Percentiles rank a stretch among this genome's conserved stretches.
Conservation (phyloP, 2,797 vertebrate species). For the Percopsis omiscomaycus region DNA sequence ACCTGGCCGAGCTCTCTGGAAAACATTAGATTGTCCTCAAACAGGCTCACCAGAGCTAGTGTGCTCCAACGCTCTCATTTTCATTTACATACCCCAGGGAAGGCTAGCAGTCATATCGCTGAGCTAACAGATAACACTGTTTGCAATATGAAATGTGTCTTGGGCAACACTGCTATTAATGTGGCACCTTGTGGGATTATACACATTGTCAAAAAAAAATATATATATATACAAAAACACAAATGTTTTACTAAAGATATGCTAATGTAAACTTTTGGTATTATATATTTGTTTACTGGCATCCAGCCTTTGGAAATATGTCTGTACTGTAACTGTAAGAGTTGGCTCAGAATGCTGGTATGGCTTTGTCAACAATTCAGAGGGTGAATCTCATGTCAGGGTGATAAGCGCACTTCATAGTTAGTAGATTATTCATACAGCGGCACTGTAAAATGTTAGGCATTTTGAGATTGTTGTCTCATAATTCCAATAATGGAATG, state of each 20-base stretch:
- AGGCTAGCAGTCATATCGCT: not conserved
- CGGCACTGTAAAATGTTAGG: constrained; percentile 1
- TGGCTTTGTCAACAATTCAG: constrained; percentile 61
- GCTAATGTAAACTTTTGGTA: constrained; percentile 26
- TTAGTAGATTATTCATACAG: constrained; percentile 11
- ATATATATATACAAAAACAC: not conserved
- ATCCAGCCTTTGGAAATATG: constrained; percentile 65
- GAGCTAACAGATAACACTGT: constrained; percentile 18
- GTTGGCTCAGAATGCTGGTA: constrained; percentile 30
- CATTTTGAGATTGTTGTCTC: constrained; percentile 18
- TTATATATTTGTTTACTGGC: constrained; percentile 37
- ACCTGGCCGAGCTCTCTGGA: constrained; percentile 50
- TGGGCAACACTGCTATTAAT: not conserved
- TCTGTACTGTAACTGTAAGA: constrained; percentile 35
- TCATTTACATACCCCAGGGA: not conserved
- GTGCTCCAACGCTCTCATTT: not conserved
- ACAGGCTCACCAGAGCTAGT: not conserved
- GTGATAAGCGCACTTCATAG: constrained; percentile 44
- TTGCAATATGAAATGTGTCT: not conserved
- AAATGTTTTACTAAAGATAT: not conserved
- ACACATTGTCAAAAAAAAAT: not conserved
- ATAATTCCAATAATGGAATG: constrained; percentile 34
- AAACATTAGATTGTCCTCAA: constrained; percentile 17
- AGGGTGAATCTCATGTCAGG: constrained; percentile 37
- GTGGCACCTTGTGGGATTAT: not conserved